Percentiles rank a stretch among this genome's conserved stretches.
These are phyloP conservation scores for Prolemur simus DNA, from an alignment of 2,113 vertebrate species.

Conservation along the genomic window DNA sequence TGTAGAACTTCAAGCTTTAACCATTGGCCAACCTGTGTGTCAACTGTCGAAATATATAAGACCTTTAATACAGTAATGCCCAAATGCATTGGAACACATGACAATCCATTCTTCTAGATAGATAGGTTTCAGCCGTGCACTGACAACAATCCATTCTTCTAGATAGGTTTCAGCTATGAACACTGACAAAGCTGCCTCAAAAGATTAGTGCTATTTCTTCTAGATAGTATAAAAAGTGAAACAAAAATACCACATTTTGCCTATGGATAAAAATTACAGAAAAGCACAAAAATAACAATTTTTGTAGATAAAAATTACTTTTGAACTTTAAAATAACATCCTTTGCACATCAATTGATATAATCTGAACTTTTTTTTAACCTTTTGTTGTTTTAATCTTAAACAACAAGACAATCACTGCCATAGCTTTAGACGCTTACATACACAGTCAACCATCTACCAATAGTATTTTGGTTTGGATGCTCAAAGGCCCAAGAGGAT, in stretches of 20 bases:
- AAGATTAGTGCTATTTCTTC: slow-evolving; percentile 5
- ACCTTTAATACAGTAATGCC: background rate
- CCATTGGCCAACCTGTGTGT: background rate
- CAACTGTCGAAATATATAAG: background rate
- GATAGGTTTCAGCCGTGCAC: background rate
- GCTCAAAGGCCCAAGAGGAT: background rate
- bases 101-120: slow-evolving; percentile 13
- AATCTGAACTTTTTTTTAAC: background rate
- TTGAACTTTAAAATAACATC: slow-evolving; percentile 32
- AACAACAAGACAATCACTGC: background rate
- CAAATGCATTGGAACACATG: background rate
- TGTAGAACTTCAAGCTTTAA: background rate
- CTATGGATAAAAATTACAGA: slow-evolving; percentile 13
- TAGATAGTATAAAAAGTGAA: background rate
- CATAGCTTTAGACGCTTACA: background rate
- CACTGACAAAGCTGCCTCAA: background rate
- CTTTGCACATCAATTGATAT: background rate
- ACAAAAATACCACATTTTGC: background rate
- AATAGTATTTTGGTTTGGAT: background rate
- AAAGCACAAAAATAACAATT: background rate
- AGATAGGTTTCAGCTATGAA: background rate
- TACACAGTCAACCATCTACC: background rate
- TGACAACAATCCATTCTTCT: slow-evolving; percentile 18
- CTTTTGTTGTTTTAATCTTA: slow-evolving; percentile 24
- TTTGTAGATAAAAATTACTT: background rate